A percentile compares a stretch with the other conserved stretches of the same genome.
Evolutionary conservation across 2,797 vertebrate species (phyloP).

Genomic region (Anguilla pacifica): DNA sequence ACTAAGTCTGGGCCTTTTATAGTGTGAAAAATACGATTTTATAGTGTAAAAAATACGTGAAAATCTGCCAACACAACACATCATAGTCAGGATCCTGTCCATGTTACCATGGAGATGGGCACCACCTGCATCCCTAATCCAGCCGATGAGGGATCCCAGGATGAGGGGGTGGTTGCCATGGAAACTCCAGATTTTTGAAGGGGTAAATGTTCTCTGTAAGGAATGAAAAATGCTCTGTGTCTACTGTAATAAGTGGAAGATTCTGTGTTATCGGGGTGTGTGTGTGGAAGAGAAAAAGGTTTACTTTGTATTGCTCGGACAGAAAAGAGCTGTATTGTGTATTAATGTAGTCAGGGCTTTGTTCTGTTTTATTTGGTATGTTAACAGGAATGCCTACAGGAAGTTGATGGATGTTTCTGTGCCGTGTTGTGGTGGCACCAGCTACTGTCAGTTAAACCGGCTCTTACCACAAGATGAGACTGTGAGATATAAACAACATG

Average conservation of each 20-base stretch:
- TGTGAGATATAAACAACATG: no score
- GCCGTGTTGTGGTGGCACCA: no score
- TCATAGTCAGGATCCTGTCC: background rate
- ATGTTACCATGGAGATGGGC: background rate
- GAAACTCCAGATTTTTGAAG: slow-evolving; percentile 4
- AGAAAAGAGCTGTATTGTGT: no score
- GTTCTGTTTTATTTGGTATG: no score
- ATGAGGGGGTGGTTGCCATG: background rate
- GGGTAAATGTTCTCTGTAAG: background rate
- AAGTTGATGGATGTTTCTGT: no score
- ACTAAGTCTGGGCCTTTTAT: no score
- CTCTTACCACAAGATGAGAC: no score
- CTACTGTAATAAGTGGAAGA: background rate
- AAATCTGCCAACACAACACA: background rate
- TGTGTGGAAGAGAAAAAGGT: background rate
- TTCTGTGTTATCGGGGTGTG: background rate
- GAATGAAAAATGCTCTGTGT: background rate
- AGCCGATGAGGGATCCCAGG: background rate
- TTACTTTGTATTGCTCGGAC: no score
- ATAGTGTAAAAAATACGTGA: no score
- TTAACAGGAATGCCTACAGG: no score
- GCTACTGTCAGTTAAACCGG: no score
- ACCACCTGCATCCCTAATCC: background rate
- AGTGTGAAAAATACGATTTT: background rate
- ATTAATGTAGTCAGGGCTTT: no score